Evolutionary conservation across 1,140 invertebrate species (phyloP).

Genomic region (Nomia melanderi): DNA sequence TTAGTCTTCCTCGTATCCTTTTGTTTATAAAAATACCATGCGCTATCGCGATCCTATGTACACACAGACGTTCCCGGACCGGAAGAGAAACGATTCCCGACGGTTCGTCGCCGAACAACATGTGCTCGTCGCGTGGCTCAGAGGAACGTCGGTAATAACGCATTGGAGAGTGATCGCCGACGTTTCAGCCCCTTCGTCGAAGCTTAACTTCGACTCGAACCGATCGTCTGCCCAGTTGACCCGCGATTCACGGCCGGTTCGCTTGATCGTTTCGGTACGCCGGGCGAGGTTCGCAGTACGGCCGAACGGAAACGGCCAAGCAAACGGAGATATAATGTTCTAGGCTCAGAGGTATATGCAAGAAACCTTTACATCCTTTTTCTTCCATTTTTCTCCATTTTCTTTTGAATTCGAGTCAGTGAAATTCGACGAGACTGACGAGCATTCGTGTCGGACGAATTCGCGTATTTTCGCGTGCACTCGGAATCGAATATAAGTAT

Average conservation of each 20-base stretch:
- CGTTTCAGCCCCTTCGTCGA: not conserved
- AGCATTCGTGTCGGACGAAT: not conserved
- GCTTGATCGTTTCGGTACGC: not conserved
- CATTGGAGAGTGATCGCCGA: not conserved
- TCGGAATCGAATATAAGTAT: not conserved
- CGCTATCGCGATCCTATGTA: conserved; percentile 57
- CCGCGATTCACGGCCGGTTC: conserved; percentile 10
- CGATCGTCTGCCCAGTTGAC: conserved; percentile 22
- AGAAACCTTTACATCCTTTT: no score
- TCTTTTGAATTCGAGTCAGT: conserved; percentile 11
- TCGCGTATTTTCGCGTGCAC: not conserved
- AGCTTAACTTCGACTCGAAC: conserved; percentile 2
- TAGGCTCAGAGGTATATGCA: conserved; percentile 62
- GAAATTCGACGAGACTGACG: not conserved
- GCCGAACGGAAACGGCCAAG: conserved; percentile 59
- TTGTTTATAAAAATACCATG: conserved; percentile 60
- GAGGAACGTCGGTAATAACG: conserved; percentile 4
- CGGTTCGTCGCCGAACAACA: not conserved
- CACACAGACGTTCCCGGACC: conserved; percentile 38
- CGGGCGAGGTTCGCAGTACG: conserved; percentile 8
- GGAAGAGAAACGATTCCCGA: conserved; percentile 38
- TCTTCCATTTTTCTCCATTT: conserved; percentile 22
- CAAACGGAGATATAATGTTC: conserved; percentile 57
- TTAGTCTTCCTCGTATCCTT: no score
- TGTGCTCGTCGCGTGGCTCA: not conserved